A percentile compares a stretch with the other conserved stretches of the same genome.
These are phyloP conservation scores for Onthophagus taurus DNA, from an alignment of 1,140 invertebrate genomes.

Conservation along the genomic window DNA sequence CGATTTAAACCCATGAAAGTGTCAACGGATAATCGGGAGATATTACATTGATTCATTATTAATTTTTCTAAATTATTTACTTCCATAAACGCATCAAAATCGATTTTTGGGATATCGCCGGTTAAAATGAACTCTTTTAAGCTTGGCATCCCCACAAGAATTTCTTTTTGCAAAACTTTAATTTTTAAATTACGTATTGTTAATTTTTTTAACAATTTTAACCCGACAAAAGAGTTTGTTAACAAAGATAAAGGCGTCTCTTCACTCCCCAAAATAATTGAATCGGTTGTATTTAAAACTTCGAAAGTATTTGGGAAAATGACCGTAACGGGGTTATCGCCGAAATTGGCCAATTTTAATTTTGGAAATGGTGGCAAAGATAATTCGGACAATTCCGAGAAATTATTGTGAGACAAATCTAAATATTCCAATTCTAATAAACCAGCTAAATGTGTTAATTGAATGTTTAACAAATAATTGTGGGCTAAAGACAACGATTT, in stretches of 20 bases:
- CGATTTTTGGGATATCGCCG: constrained; percentile 49
- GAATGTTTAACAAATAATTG: constrained; percentile 53
- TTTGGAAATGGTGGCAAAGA: constrained; percentile 61
- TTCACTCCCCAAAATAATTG: constrained; percentile 49
- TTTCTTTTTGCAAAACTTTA: constrained; percentile 45
- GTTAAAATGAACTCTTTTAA: constrained; percentile 44
- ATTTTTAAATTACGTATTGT: constrained; percentile 49
- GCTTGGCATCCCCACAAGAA: constrained; percentile 49
- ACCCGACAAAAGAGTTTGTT: constrained; percentile 52
- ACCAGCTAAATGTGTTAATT: constrained; percentile 55
- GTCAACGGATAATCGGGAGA: constrained; percentile 56
- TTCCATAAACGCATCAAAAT: constrained; percentile 58
- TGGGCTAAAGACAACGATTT: constrained; percentile 51
- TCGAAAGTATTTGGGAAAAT: constrained; percentile 62
- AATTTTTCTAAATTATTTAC: constrained; percentile 47
- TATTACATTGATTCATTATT: constrained; percentile 50
- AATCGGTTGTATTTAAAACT: constrained; percentile 56
- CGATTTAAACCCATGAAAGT: constrained; percentile 52
- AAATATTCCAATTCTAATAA: constrained; percentile 52
- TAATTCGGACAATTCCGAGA: constrained; percentile 56
- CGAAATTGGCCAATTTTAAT: constrained; percentile 49
- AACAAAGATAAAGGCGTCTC: constrained; percentile 44
- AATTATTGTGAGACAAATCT: constrained; percentile 54
- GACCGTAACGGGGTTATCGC: constrained; percentile 53
- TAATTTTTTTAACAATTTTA: constrained; percentile 44